Base-by-base conservation (phyloP, 1,140 invertebrate species). In the Aphelenchoides fujianensis region DNA sequence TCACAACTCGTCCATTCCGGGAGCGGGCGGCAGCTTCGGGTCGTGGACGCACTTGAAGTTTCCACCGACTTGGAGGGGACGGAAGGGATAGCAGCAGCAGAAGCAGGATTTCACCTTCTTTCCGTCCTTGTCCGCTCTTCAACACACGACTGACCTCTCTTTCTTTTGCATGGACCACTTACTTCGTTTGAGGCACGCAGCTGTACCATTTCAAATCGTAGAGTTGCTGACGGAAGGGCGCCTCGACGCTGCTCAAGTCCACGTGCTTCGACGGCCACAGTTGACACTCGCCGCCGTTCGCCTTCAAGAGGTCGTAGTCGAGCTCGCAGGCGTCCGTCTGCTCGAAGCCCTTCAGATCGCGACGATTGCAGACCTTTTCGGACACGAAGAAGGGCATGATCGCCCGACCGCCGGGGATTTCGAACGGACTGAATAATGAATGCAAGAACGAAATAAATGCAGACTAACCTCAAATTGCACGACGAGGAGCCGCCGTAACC, bases 81-180 rank as follows among this genome's bases (percentile, higher is more conserved):
- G n/a, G 63, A 81, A 83, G n/a, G n/a, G n/a, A n/a, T n/a, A n/a
- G 61, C 82, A 84, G 69, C 82, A 83, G 63, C 82, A 83, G 16
- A 82, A 68, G 69, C 82, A 84, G 7, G 80, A 77, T 69, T 83
- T 83, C n/a, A 71, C 76, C 23, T 72, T 71, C 27, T 74, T 77
- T n/a, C 66, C 76, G 34, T 59, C 59, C 68, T 80, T 82, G 53
- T 76, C 69, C n/a, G 19, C 34, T 72, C 30, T 41, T n/a, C n/a
- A n/a, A 27, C 66, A 3, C 16, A n/a, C 16, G 16, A 36, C 34
- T 64, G n/a, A n/a, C n/a, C n/a, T n/a, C n/a, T n/a, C n/a, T n/a
- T n/a, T n/a, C 19, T 35, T 57, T 72, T 9, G 34, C 48, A 72
- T 12, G 0, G 19, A n/a, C n/a, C 12, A 54, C 67, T 77, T 61